These are phyloP conservation scores for Euphonia xanthogaster DNA, from an alignment of 2,797 vertebrate genomes.

Conservation along the genomic window DNA sequence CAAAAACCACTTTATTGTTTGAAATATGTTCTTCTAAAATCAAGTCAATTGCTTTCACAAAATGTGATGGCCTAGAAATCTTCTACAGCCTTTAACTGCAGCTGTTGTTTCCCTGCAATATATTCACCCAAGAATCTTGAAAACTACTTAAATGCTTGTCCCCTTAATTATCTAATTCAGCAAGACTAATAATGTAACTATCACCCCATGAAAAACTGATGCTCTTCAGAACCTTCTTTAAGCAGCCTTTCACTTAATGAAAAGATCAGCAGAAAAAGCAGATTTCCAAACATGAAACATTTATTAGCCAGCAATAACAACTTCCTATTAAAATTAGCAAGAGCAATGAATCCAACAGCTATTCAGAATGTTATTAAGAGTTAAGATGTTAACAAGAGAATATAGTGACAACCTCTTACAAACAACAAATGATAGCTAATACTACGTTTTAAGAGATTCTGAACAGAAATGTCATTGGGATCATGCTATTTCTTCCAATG, in stretches of 20 bases:
- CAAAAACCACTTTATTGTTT: neutral
- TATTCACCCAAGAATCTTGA: neutral
- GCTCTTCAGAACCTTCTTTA: neutral
- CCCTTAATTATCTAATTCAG: neutral
- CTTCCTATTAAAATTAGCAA: slow-evolving; percentile 21
- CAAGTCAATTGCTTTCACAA: neutral
- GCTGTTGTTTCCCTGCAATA: neutral
- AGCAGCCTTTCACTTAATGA: neutral
- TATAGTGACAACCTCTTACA: neutral
- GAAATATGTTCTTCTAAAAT: neutral
- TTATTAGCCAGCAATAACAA: slow-evolving; percentile 5
- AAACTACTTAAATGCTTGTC: neutral
- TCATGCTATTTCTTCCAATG: neutral
- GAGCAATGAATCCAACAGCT: neutral
- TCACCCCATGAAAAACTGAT: neutral
- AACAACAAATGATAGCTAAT: neutral
- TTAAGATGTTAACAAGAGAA: neutral
- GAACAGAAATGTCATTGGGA: neutral
- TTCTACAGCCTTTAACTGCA: neutral
- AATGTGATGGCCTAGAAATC: neutral
- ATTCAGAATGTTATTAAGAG: neutral
- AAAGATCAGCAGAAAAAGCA: slow-evolving; percentile 14
- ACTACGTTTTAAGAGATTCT: neutral
- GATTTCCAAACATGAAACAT: slow-evolving; percentile 22
- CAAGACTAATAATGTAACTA: neutral